phyloP scores from a whole-genome alignment of 2,888 invertebrate species.

The Philereme vetulata region DNA sequence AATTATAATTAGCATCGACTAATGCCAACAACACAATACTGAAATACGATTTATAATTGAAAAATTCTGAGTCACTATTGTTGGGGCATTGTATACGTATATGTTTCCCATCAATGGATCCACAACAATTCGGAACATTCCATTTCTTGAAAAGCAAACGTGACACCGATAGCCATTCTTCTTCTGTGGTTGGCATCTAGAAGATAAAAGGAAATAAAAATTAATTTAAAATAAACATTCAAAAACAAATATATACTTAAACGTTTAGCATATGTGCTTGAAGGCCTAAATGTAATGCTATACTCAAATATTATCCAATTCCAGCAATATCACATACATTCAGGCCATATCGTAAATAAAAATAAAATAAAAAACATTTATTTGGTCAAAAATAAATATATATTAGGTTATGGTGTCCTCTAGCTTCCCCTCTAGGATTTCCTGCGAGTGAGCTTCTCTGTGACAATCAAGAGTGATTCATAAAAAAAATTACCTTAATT shows the following conservation, averaged over 20 bases:
- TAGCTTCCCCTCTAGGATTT: conserved; percentile 12
- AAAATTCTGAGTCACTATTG: too few species aligned
- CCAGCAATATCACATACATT: conserved; percentile 5
- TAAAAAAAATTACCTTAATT: conserved; percentile 28
- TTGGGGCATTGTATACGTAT: too few species aligned
- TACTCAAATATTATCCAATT: conserved; percentile 5
- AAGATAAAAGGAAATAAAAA: conserved; percentile 5
- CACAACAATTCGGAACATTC: too few species aligned
- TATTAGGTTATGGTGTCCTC: conserved; percentile 5
- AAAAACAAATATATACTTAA: too few species aligned
- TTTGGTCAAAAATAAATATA: conserved; percentile 5
- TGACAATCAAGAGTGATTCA: conserved; percentile 11
- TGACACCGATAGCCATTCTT: conserved; percentile 22
- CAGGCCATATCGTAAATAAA: too few species aligned
- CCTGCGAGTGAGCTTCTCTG: conserved; percentile 13
- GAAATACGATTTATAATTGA: too few species aligned
- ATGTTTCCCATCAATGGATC: too few species aligned
- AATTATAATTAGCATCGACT: too few species aligned
- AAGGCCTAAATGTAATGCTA: conserved; percentile 3
- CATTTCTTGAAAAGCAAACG: conserved; percentile 26
- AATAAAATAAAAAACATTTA: conserved; percentile 3
- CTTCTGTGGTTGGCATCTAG: conserved; percentile 5
- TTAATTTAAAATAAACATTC: conserved; percentile 4
- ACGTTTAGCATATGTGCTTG: conserved; percentile 5
- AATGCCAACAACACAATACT: too few species aligned